Conservation (phyloP, 2,113 vertebrate genomes). For the Perca fluviatilis region DNA sequence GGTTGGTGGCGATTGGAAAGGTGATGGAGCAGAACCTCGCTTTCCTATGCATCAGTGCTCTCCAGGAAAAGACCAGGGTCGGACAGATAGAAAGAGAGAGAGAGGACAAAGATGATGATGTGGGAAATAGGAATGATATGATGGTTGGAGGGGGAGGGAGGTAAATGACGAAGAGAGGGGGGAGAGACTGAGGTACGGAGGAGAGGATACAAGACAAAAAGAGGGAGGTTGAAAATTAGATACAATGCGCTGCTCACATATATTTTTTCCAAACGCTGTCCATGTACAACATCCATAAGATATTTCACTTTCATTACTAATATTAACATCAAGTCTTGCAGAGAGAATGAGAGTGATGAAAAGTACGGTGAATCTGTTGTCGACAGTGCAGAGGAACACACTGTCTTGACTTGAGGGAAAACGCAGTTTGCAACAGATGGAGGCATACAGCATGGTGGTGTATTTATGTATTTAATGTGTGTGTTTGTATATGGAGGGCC, state of each 20-base stretch:
- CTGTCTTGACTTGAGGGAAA: conserved; percentile 43
- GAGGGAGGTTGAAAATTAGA: neutral
- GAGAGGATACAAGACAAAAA: neutral
- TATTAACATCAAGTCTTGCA: neutral
- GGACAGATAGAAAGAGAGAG: neutral
- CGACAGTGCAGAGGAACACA: conserved; percentile 19
- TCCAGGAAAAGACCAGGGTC: conserved; percentile 63
- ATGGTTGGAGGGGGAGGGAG: conserved; percentile 22
- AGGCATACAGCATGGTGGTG: conserved; percentile 36
- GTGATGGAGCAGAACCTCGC: conserved; percentile 63
- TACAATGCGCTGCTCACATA: neutral
- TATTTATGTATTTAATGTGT: conserved; percentile 31
- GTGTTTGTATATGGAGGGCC: conserved; percentile 21
- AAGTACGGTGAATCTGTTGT: neutral
- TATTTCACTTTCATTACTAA: neutral
- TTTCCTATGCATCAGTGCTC: conserved; percentile 73
- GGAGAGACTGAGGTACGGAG: neutral
- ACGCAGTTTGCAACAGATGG: conserved; percentile 61
- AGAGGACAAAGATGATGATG: conserved; percentile 65
- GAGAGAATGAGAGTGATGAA: conserved; percentile 6
- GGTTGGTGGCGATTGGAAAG: conserved; percentile 60
- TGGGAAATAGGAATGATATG: conserved; percentile 44
- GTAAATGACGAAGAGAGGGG: conserved; percentile 2
- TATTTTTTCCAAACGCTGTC: conserved; percentile 1
- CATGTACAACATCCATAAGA: neutral